phyloP scores from a whole-genome alignment of 2,113 vertebrate species.

The mouse (Mus musculus) region GRCm39 chr5:59898501-59899000 shows the following conservation, averaged over 20 bases:
- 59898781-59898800: not conserved
- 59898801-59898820: not conserved
- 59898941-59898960: not conserved
- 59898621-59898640: not conserved
- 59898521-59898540: not conserved
- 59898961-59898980: not conserved
- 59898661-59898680: not conserved
- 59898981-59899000: not conserved
- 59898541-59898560: not conserved
- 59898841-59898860: not conserved
- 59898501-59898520: too few species aligned
- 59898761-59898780: not conserved
- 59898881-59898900: not conserved
- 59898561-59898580: not conserved
- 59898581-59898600: not conserved
- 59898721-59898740: not conserved
- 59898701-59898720: not conserved
- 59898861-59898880: not conserved
- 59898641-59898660: not conserved
- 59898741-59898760: not conserved
- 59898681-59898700: not conserved
- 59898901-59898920: not conserved
- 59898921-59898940: not conserved
- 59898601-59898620: not conserved
- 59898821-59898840: not conserved